Evolutionary conservation across 2,797 vertebrate genomes (phyloP), one percentile per base, ranked within the genome.

Genomic region (Philypnodon macrostomus): DNA sequence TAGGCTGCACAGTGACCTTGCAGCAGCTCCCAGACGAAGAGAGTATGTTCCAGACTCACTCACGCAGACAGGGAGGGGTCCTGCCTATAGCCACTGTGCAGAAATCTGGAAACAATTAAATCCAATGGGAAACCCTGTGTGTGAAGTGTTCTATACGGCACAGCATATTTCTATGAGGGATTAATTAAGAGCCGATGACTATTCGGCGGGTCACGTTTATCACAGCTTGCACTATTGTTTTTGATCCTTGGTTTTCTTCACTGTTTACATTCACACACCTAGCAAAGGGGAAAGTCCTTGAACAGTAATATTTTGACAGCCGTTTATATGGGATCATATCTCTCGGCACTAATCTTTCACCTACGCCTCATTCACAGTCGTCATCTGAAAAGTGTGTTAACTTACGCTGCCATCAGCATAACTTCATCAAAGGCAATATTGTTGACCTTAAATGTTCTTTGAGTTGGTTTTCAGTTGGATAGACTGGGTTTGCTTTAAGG

Each of bases 101-200:
- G 57, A 79, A 79, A 81, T 85, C 86, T 85, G 86, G 80, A 83
- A 88, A 75, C 78, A 73, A 86, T 87, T 81, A 87, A 51, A 62
- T 58, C 56, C 29, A 54, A 81, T 73, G 68, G 62, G 68, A 84
- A 41, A 73, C 45, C 61, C 47, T 7, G 41, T 53, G 51, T 44
- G 34, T 49, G 42, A 29, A 48, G 12, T 76, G 59, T 58, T 70
- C 18, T 53, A 37, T 15, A 33, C n/a, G 1, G n/a, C 5, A 7
- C 62, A 36, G 76, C 61, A 49, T 47, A 53, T 35, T 54, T 66
- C 42, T 51, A 55, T 63, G 44, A 48, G 14, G 51, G 64, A 32
- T 46, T 32, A 46, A 61, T 39, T 35, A 34, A 39, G 53, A 69
- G 57, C 29, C 30, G 33, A 57, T 40, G 16, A 42, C 13, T 12